Evolutionary conservation across 2,888 invertebrate species (phyloP), one percentile per base, ranked within the genome.

Genomic region (Xestia c-nigrum): DNA sequence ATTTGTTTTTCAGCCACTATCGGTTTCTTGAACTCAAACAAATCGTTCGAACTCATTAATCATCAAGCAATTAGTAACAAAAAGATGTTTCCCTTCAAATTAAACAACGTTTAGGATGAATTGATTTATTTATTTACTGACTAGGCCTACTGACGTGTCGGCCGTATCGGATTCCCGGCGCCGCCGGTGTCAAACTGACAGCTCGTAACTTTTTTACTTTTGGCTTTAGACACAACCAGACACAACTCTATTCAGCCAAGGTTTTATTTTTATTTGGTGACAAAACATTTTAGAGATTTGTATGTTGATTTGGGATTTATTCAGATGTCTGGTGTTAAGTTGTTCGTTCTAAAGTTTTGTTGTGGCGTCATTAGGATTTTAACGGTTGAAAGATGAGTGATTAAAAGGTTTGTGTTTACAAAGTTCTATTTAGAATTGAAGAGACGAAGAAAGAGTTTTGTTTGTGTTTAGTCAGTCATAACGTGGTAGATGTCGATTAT

Each of bases 141-240:
- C 91, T 93, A 94, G 94, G 94, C 95, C 94, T 94, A 95, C 93
- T 92, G 94, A 92, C 92, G 89, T 91, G 92, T 91, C 91, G 74
- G 80, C 84, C 86, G 90, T 92, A 89, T 92, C 93, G 87, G 86
- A 88, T 92, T 91, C 90, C 93, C 93, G 95, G 94, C 94, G 95
- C 94, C 94, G 90, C 85, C 89, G 93, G 93, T 94, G 95, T 94
- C 95, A 94, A 85, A 91, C 90, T 94, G 95, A 95, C 95, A 94
- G 94, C 93, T 91, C 90, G 89, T 89, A 93, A 91, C 92, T 88
- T 90, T 91, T 90, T 88, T 91, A 89, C 88, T 90, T 91, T 91
- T 88, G 85, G 87, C 86, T 91, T 91, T 91, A 90, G 90, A 92
- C 90, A 92, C 90, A 72, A 81, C 57, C 81, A 81, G 85, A 85